Conservation (phyloP, 1,140 invertebrate species). For the Halesus radiatus region DNA sequence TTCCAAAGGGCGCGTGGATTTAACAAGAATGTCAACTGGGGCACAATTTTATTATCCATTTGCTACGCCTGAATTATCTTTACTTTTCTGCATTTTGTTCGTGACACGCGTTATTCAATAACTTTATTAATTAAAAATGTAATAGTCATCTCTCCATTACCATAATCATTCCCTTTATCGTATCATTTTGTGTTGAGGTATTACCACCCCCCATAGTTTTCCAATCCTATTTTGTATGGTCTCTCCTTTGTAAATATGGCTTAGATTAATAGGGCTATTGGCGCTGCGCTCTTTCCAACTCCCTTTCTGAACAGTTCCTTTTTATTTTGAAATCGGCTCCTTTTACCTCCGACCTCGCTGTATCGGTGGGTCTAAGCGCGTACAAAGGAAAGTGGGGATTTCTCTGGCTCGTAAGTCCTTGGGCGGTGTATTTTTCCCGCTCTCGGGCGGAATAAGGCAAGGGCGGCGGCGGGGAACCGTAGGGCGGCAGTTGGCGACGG, state of each 20-base stretch:
- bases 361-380: neutral
- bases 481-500: constrained; percentile 47
- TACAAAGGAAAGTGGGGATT: constrained; percentile 25
- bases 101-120: neutral
- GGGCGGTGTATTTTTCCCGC: constrained; percentile 27
- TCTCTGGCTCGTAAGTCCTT: constrained; percentile 20
- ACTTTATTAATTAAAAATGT: neutral
- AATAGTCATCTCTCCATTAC: no score
- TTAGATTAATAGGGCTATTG: no score
- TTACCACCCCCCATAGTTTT: neutral
- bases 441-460: constrained; percentile 12
- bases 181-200: no score
- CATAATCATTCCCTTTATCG: no score
- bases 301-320: no score
- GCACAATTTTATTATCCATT: neutral
- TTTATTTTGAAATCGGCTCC: neutral
- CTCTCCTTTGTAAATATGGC: neutral
- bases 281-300: no score
- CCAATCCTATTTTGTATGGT: neutral
- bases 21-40: neutral
- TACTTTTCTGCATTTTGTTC: neutral
- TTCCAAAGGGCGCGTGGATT: constrained; percentile 13
- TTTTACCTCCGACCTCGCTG: neutral
- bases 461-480: constrained; percentile 14
- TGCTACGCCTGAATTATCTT: neutral